Evolutionary conservation across 2,113 vertebrate genomes (phyloP).

Genomic region (Lepus timidus): DNA sequence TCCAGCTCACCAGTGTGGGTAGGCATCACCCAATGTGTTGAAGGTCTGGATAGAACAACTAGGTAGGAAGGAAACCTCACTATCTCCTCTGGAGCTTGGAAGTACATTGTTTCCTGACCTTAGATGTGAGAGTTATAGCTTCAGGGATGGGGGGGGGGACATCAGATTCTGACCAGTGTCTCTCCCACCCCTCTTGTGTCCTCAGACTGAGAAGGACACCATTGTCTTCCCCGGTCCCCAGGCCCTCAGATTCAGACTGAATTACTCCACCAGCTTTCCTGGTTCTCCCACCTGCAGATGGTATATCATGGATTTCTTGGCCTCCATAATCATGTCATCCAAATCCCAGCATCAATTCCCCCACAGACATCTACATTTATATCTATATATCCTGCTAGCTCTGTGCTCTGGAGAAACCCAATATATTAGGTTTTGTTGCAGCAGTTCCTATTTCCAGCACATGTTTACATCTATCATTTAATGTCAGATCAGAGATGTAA

Average conservation of each 20-base stretch:
- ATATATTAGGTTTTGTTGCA: not conserved
- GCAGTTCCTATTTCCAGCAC: not conserved
- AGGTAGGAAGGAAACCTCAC: not conserved
- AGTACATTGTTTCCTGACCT: not conserved
- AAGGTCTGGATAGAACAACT: not conserved
- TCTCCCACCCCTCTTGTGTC: too few species aligned
- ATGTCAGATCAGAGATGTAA: not conserved
- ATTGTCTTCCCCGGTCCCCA: not conserved
- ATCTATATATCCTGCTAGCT: not conserved
- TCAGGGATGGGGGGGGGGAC: not conserved
- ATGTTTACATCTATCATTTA: not conserved
- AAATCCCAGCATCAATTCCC: not conserved
- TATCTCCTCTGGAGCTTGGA: not conserved
- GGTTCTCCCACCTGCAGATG: not conserved
- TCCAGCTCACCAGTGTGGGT: not conserved
- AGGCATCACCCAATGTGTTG: not conserved
- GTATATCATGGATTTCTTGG: too few species aligned
- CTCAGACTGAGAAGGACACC: not conserved
- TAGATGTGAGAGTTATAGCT: not conserved
- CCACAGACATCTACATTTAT: not conserved
- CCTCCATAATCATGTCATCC: not conserved
- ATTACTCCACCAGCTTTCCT: not conserved
- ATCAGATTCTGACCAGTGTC: not conserved
- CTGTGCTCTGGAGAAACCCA: not conserved
- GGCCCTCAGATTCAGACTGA: not conserved